Evolutionary conservation across 2,888 invertebrate genomes (phyloP), one percentile per base, ranked within the genome.

Genomic region (Leptarthrus brevirostris): DNA sequence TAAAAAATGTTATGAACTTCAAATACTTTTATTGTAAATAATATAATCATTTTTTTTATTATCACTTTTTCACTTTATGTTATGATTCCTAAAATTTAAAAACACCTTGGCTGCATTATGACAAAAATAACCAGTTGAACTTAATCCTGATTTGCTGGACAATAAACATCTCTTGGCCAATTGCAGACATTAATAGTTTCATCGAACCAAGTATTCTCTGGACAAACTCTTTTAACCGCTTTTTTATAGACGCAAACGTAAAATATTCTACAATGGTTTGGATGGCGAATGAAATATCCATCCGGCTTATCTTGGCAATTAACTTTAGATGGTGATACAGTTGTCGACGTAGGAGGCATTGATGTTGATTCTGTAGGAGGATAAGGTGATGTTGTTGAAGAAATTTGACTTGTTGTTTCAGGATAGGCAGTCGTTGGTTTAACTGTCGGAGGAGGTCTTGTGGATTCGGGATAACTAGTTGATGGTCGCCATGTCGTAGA

Each of bases 221-320:
- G 72, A 40, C 74, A 74, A 24, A 47, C 24, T 10, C 49, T 47
- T 22, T 10, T 34, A 1, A 72, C 34, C 1, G 74, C 47, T 14
- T 24, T 22, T 3, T 47, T 40, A 18, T 56, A 12, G 2, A 49
- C 56, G 30, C 74, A 74, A 47, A 72, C 49, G 24, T 69, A 74
- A 34, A 56, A 74, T 20, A 18, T 36, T 4, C 56, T 52, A 14
- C 66, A 72, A 69, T 72, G 47, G 10, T 8, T 24, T 12, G 18
- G 26, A 72, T 74, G 72, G 16, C 61, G 24, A 12, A 71, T 47
- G 12, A 52, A 61, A 5, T 47, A 22, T 12, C 75, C 75, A 54
- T 75, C 30, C n/a, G 14, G 47, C 4, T 30, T n/a, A 8, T 10
- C n/a, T 34, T 30, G 16, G 8, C 69, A 69, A 26, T 66, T 4